Evolutionary conservation across 2,888 invertebrate genomes (phyloP), one percentile per base, ranked within the genome.

Genomic region (Mythimna vitellina): DNA sequence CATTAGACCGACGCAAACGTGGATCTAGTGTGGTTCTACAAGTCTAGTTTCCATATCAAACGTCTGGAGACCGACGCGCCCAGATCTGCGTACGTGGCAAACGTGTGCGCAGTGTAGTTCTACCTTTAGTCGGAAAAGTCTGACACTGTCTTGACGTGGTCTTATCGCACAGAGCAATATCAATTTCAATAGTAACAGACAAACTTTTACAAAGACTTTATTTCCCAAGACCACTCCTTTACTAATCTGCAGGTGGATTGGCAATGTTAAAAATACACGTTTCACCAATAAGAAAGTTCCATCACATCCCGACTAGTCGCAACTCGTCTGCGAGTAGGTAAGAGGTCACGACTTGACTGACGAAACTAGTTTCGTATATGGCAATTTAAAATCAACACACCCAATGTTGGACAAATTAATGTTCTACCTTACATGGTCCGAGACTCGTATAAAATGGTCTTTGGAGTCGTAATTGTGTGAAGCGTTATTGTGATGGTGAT

Each of bases 201-300:
- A 32, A 46, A 29, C 4, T 32, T 56, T 25, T 3, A 20, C 22
- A 32, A 62, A 42, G 32, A 10, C 29, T 46, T 12, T n/a, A 60
- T 51, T 58, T 56, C 20, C 57, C 17, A 62, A 72, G 56, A 56
- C 46, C n/a, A 42, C 22, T 49, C 53, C 57, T 65, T 69, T 17
- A 38, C 42, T 38, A 22, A 78, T 61, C 25, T 70, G 46, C 80
- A 82, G 66, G 70, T 82, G 73, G 62, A 69, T 80, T 67, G 57
- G 60, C 69, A 82, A 58, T 79, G 64, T 70, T 69, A 67, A 67
- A 64, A 71, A 82, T 58, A 79, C 57, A 70, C 32, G 73, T 75
- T 82, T 73, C 63, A 80, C 83, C 71, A 86, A 91, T 89, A 90
- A 90, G 90, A 92, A 92, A 92, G 91, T 89, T 83, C 81, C 75